Conservation (phyloP, 2,797 vertebrate genomes). For the Mallotus villosus region DNA sequence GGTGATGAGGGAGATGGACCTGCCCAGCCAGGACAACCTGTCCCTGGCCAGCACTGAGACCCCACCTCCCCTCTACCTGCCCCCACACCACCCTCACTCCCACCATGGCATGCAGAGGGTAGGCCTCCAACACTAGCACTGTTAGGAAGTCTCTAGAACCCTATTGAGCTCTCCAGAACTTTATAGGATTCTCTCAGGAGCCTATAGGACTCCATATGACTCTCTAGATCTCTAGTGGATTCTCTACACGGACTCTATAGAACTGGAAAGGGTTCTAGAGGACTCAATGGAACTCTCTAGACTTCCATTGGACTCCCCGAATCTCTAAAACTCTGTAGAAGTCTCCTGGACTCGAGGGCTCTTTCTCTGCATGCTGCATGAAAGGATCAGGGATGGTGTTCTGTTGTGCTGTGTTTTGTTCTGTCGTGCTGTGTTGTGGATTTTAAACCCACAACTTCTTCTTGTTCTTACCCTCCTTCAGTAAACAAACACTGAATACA, state of each 20-base stretch:
- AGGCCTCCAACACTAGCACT: conserved; percentile 33
- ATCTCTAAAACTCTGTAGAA: background rate
- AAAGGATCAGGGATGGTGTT: background rate
- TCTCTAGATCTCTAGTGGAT: too few relatives aligned
- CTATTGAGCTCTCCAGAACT: too few relatives aligned
- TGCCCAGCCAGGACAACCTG: conserved; percentile 93
- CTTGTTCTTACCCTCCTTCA: background rate
- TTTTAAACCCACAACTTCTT: background rate
- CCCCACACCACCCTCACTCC: conserved; percentile 74
- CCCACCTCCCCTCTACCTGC: conserved; percentile 90
- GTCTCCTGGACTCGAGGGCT: background rate
- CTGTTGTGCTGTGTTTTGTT: conserved; percentile 1
- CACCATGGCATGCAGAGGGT: conserved; percentile 97
- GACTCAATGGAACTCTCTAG: background rate
- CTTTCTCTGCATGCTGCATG: background rate
- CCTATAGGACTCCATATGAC: too few relatives aligned
- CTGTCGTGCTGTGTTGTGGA: background rate
- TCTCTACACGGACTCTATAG: too few relatives aligned
- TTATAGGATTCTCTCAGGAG: too few relatives aligned
- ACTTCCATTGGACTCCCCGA: background rate
- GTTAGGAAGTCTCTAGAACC: too few relatives aligned
- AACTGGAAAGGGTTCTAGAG: too few relatives aligned
- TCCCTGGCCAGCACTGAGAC: conserved; percentile 95
- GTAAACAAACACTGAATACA: background rate
- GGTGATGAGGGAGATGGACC: conserved; percentile 92